Conservation (phyloP, 2,113 vertebrate species). For the Jaculus jaculus region DNA sequence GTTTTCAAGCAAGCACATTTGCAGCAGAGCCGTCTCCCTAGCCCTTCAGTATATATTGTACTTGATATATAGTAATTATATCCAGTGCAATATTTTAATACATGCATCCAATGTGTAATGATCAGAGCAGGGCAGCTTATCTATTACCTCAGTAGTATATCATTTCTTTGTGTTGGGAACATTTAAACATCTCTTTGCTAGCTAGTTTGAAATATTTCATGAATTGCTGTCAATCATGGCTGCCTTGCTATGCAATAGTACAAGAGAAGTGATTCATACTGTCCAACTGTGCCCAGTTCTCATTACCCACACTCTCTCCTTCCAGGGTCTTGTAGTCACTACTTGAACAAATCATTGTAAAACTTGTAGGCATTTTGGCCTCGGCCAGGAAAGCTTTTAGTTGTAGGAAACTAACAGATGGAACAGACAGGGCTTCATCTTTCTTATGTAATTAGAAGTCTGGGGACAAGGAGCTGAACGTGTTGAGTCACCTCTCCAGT, state of each 20-base stretch:
- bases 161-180: neutral
- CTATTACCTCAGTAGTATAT: neutral
- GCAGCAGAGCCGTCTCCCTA: too few species aligned
- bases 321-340: neutral
- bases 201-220: neutral
- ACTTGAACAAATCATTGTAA: neutral
- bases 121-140: neutral
- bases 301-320: too few species aligned
- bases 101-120: too few species aligned
- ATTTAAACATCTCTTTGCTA: neutral
- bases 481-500: neutral
- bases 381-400: slow-evolving; percentile 15
- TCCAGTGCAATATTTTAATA: neutral
- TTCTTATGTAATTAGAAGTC: neutral
- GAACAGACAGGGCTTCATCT: neutral
- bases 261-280: neutral
- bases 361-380: neutral
- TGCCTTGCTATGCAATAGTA: neutral
- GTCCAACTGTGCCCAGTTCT: neutral
- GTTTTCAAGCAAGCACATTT: too few species aligned
- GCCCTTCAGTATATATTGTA: neutral
- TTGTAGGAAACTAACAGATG: neutral
- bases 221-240: neutral
- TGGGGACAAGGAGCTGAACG: neutral
- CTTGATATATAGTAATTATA: neutral